Evolutionary conservation across 2,113 vertebrate species (phyloP), one percentile per base, ranked within the genome.

Genomic region (Scalopus aquaticus): DNA sequence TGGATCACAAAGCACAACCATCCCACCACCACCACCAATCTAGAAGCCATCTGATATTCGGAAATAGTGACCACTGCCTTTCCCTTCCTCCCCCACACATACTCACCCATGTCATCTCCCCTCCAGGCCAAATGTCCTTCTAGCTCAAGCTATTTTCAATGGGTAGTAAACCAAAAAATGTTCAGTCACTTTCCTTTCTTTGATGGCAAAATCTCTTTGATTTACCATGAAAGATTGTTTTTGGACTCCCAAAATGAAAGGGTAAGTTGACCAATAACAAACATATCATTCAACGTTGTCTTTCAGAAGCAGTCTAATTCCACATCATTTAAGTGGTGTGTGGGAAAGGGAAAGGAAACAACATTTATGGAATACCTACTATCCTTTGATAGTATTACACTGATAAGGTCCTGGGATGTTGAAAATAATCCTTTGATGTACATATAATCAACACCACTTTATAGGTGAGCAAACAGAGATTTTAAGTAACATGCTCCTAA

Each of bases 181-280:
- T 78, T 90, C 74, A 62, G 77, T 92, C 67, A 46, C 17, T 96
- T 96, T 95, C 90, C 96, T 95, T 93, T n/a, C 95, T 96, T 96
- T 94, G 84, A 93, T 96, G 80, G 65, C 26, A 95, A 96, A 94
- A 74, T 88, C 51, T 4, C 84, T 97, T 96, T 97, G 92, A 95
- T 95, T 94, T 97, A 94, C 92, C 80, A 95, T 88, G 58, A 96
- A 96, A 92, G 42, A 96, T 92, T 88, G 81, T 90, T 96, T 95
- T 65, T 77, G 73, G 81, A 79, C n/a, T 94, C 72, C 44, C 42
- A 28, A 95, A 97, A 96, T 95, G 85, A 95, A 96, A 92, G 96
- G 92, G 90, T 96, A 17, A 94, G 39, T 84, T 88, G 92, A 96
- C 95, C 88, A 74, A 84, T 78, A 82, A 95, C 65, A 94, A 97